Conservation (phyloP, 2,888 invertebrate species). For the Stegophylla sp. region DNA sequence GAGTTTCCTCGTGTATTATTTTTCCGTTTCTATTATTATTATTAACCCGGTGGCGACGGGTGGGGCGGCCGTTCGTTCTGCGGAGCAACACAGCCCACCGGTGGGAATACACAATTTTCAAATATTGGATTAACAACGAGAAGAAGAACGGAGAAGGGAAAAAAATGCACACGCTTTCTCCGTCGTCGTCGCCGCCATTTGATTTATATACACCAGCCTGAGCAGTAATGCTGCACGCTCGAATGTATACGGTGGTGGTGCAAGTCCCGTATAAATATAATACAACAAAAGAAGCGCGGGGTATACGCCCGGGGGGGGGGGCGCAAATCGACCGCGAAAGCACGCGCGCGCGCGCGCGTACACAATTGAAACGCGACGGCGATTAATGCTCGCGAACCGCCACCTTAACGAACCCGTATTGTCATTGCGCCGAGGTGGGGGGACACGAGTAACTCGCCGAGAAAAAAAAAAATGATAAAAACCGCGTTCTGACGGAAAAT, state of each 20-base stretch:
- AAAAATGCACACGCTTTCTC: not conserved
- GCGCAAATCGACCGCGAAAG: constrained; percentile 12
- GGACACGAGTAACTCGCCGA: not conserved
- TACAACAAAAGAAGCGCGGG: not conserved
- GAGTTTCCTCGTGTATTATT: not conserved
- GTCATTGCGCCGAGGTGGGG: not conserved
- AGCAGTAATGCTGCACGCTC: too few relatives aligned
- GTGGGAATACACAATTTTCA: constrained; percentile 39
- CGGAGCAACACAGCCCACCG: not conserved
- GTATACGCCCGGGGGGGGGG: not conserved
- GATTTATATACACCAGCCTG: not conserved
- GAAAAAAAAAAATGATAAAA: not conserved
- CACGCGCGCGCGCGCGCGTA: not conserved
- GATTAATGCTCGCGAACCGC: constrained; percentile 9
- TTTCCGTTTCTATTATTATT: constrained; percentile 41
- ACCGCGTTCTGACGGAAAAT: not conserved
- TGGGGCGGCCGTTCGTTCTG: not conserved
- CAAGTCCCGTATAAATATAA: not conserved
- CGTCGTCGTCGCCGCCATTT: too few relatives aligned
- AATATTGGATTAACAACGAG: constrained; percentile 33
- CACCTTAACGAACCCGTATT: constrained; percentile 37
- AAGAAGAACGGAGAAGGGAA: not conserved
- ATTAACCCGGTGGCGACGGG: not conserved
- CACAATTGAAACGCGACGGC: constrained; percentile 12
- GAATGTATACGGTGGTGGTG: too few relatives aligned